phyloP scores from a whole-genome alignment of 2,888 invertebrate genomes.

The Mylabris sibirica region DNA sequence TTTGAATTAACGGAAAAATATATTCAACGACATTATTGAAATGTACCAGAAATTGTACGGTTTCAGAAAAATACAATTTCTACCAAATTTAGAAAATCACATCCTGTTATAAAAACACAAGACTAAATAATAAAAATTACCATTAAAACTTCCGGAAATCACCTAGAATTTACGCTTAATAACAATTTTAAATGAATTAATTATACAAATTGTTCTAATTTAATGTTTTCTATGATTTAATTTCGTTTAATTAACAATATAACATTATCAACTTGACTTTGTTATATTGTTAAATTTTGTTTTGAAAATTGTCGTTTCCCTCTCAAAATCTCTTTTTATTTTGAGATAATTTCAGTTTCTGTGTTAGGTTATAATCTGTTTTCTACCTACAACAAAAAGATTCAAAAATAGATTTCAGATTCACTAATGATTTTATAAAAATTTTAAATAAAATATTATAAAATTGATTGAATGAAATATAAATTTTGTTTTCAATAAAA shows the following conservation, averaged over 20 bases:
- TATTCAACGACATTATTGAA: constrained; percentile 19
- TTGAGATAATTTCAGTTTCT: not conserved
- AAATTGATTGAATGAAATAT: not conserved
- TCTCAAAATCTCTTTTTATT: constrained; percentile 1
- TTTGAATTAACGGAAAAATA: constrained; percentile 12
- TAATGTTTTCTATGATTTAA: not conserved
- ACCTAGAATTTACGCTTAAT: not conserved
- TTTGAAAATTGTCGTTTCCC: not conserved
- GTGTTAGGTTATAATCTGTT: not conserved
- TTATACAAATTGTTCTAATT: not conserved
- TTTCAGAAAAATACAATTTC: constrained; percentile 30
- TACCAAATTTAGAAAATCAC: constrained; percentile 44
- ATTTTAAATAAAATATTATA: not conserved
- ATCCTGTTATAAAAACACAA: not conserved
- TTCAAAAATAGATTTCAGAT: constrained; percentile 1
- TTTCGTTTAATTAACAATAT: not conserved
- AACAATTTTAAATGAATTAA: constrained; percentile 7
- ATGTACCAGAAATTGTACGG: too few species aligned
- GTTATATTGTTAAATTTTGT: not conserved
- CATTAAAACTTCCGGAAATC: constrained; percentile 1
- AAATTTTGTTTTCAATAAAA: not conserved
- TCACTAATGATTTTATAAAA: not conserved
- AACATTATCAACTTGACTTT: not conserved
- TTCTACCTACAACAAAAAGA: not conserved
- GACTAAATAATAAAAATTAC: not conserved